Percentiles rank a stretch among this genome's conserved stretches.
These are phyloP conservation scores for Melanotaenia trifasciata DNA, from an alignment of 2,797 vertebrate species.

Conservation along the genomic window DNA sequence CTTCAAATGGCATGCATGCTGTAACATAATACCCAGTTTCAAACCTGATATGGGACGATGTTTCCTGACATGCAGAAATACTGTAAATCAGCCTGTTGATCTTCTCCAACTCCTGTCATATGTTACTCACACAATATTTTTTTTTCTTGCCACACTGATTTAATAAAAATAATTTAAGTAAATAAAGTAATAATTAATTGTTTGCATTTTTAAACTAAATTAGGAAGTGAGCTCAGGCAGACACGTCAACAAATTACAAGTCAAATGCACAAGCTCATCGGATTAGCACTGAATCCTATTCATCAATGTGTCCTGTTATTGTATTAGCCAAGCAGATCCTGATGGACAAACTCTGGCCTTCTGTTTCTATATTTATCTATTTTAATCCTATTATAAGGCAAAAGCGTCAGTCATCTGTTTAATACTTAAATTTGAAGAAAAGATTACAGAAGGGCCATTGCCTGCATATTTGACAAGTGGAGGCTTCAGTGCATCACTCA, in stretches of 20 bases:
- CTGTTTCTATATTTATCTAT: slow-evolving; percentile 65
- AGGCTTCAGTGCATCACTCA: slow-evolving; percentile 63
- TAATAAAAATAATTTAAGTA: neutral
- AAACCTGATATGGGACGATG: neutral
- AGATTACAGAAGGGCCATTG: slow-evolving; percentile 61
- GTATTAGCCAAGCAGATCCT: slow-evolving; percentile 40
- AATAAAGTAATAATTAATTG: neutral
- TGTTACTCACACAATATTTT: neutral
- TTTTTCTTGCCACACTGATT: neutral
- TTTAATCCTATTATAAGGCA: slow-evolving; percentile 75
- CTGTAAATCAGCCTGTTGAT: neutral
- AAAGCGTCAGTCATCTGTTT: slow-evolving; percentile 47
- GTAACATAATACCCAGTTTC: slow-evolving; percentile 18
- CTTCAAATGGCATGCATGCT: slow-evolving; percentile 3
- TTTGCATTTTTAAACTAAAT: slow-evolving; percentile 1
- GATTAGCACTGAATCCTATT: slow-evolving; percentile 62
- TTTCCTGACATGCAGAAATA: slow-evolving; percentile 5
- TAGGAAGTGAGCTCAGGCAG: neutral
- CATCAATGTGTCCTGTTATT: slow-evolving; percentile 51
- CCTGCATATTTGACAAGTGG: slow-evolving; percentile 51
- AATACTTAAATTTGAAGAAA: slow-evolving; percentile 76
- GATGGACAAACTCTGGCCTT: slow-evolving; percentile 45
- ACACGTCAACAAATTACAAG: slow-evolving; percentile 47
- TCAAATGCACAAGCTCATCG: slow-evolving; percentile 45
- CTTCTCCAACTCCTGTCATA: neutral